phyloP scores from a whole-genome alignment of 2,888 invertebrate genomes.

The Caenorhabditis afra region DNA sequence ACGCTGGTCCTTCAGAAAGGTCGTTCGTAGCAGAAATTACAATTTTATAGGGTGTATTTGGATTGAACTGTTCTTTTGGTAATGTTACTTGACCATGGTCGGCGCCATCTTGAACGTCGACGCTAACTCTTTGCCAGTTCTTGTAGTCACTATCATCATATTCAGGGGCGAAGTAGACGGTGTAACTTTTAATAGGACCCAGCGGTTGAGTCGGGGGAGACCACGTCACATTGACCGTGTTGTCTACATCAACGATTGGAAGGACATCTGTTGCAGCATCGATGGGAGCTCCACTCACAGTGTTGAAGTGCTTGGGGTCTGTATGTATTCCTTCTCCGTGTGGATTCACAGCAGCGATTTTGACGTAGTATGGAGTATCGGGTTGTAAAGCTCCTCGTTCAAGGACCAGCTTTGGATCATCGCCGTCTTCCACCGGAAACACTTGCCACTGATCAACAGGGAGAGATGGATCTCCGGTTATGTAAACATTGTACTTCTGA shows the following conservation, averaged over 20 bases:
- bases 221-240: conserved; percentile 78
- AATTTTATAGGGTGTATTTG: conserved; percentile 73
- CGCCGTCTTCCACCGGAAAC: conserved; percentile 64
- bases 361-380: conserved; percentile 79
- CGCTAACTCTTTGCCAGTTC: conserved; percentile 73
- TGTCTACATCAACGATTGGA: conserved; percentile 74
- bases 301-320: conserved; percentile 75
- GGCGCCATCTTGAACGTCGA: conserved; percentile 60
- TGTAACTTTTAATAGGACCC: conserved; percentile 74
- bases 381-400: conserved; percentile 78
- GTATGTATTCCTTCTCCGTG: conserved; percentile 76
- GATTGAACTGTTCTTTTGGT: conserved; percentile 73
- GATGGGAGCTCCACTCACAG: conserved; percentile 78
- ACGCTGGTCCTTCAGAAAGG: conserved; percentile 78
- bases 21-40: conserved; percentile 79
- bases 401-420: conserved; percentile 72
- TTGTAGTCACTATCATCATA: conserved; percentile 74
- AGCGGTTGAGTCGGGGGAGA: conserved; percentile 74
- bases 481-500: conserved; percentile 77
- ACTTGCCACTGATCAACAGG: conserved; percentile 78
- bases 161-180: conserved; percentile 76
- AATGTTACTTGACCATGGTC: conserved; percentile 70
- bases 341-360: conserved; percentile 75
- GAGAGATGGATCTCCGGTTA: conserved; percentile 78
- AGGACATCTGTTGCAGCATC: conserved; percentile 77